Conservation (phyloP, 2,113 vertebrate species). For the Etia nguti region DNA sequence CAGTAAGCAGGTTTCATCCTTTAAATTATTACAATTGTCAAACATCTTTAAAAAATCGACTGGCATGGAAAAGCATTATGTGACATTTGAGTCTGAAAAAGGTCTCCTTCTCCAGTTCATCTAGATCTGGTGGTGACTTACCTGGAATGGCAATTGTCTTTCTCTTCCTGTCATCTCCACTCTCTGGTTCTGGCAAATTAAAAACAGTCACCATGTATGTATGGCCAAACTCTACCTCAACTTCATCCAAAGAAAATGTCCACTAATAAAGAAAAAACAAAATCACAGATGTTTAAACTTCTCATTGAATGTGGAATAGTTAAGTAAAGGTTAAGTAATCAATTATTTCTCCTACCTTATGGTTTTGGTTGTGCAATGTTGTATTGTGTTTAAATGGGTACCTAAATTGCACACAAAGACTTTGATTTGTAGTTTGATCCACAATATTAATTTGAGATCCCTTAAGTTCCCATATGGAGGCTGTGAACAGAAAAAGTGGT, state of each 20-base stretch:
- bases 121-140: not conserved
- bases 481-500: slow-evolving; percentile 17
- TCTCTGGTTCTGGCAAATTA: slow-evolving; percentile 59
- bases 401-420: slow-evolving; percentile 53
- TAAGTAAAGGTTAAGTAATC: not conserved
- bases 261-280: slow-evolving; percentile 49
- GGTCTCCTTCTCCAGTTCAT: not conserved
- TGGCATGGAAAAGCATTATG: not conserved
- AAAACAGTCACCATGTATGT: slow-evolving; percentile 54
- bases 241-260: slow-evolving; percentile 56
- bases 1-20: not conserved
- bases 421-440: slow-evolving; percentile 51
- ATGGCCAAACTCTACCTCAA: slow-evolving; percentile 42
- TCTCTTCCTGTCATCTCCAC: not conserved
- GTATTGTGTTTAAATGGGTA: not conserved
- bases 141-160: slow-evolving; percentile 51
- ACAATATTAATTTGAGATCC: slow-evolving; percentile 55
- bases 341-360: slow-evolving; percentile 12
- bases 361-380: accelerated
- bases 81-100: not conserved
- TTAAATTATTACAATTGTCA: not conserved
- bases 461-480: accelerated
- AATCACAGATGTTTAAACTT: not conserved
- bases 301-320: not conserved
- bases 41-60: not conserved